Conservation (phyloP, 2,797 vertebrate species). For the Loriculus beryllinus region DNA sequence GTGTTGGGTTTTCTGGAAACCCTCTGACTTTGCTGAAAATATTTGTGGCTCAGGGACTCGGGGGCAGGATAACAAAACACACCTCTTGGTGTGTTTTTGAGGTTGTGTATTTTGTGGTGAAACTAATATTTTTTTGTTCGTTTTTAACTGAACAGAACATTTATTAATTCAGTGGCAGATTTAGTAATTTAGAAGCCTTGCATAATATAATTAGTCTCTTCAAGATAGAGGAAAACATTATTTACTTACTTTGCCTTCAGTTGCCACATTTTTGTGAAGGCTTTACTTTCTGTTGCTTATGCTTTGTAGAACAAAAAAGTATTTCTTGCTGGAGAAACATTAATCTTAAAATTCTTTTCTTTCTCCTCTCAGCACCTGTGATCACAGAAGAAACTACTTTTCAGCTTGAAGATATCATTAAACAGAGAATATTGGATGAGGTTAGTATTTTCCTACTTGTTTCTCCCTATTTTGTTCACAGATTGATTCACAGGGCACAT, state of each 20-base stretch:
- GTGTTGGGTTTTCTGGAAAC: not conserved
- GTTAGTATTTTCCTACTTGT: slow-evolving; percentile 67
- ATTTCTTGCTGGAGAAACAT: not conserved
- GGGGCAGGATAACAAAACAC: not conserved
- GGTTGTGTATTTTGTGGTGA: not conserved
- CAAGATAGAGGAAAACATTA: not conserved
- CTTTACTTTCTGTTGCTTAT: not conserved
- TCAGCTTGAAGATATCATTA: slow-evolving; percentile 94
- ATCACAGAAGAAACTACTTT: slow-evolving; percentile 95
- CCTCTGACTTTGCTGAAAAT: not conserved
- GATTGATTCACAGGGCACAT: not conserved
- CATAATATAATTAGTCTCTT: not conserved
- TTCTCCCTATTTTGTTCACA: not conserved
- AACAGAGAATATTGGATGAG: slow-evolving; percentile 95
- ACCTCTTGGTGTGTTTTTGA: not conserved
- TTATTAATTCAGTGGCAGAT: not conserved
- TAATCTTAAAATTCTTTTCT: not conserved
- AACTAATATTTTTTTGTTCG: not conserved
- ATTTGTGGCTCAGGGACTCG: not conserved
- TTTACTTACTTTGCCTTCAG: not conserved
- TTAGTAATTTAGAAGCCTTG: not conserved
- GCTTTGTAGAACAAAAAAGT: not conserved
- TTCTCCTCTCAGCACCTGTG: slow-evolving; percentile 81
- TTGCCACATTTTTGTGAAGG: not conserved
- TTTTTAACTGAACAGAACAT: not conserved